These are phyloP conservation scores for Gila orcuttii DNA, from an alignment of 2,113 vertebrate genomes.

Conservation along the genomic window DNA sequence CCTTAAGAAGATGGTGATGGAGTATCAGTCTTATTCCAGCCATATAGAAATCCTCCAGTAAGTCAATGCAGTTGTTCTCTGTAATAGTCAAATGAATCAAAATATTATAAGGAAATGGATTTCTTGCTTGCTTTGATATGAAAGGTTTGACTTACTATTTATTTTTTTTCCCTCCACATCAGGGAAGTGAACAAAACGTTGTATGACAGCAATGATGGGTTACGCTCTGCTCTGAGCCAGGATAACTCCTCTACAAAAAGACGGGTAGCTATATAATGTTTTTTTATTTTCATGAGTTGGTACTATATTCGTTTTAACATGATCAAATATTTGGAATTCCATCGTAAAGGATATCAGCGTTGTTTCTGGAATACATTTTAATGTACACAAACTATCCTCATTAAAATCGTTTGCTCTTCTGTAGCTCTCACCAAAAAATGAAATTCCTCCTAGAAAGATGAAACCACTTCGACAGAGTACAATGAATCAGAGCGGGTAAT, in stretches of 20 bases:
- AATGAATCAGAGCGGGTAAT: conserved; percentile 67
- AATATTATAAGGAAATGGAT: not conserved
- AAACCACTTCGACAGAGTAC: conserved; percentile 70
- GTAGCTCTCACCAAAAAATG: conserved; percentile 67
- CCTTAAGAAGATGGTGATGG: conserved; percentile 64
- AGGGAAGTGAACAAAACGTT: conserved; percentile 75
- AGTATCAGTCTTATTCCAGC: conserved; percentile 68
- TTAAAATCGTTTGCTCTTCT: conserved; percentile 33
- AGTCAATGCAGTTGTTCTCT: conserved; percentile 25
- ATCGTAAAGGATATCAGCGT: not conserved
- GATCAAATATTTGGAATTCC: not conserved
- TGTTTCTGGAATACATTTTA: not conserved
- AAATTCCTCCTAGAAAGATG: conserved; percentile 64
- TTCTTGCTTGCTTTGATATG: not conserved
- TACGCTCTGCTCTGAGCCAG: conserved; percentile 63
- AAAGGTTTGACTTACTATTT: not conserved
- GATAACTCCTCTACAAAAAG: conserved; percentile 58
- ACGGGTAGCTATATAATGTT: conserved; percentile 56
- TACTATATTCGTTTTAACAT: not conserved
- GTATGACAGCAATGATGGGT: conserved; percentile 76
- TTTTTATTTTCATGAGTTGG: not conserved
- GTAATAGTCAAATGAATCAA: not conserved
- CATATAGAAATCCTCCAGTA: conserved; percentile 74
- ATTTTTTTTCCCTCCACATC: not conserved
- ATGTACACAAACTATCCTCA: not conserved